Evolutionary conservation across 1,140 invertebrate species (phyloP).

Genomic region (Musca domestica): DNA sequence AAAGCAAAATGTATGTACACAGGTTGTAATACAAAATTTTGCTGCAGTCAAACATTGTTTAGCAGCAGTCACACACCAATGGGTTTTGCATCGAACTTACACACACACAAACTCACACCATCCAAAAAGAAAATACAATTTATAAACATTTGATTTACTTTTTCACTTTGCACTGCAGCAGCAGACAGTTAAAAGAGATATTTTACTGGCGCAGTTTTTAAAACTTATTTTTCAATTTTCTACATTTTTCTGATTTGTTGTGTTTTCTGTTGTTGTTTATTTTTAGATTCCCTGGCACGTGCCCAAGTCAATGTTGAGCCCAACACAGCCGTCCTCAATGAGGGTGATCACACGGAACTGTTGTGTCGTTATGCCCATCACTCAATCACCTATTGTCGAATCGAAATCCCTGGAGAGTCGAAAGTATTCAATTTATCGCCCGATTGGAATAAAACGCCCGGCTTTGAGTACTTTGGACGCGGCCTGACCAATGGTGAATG

Average conservation of each 20-base stretch:
- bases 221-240: constrained; percentile 1
- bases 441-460: constrained; percentile 46
- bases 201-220: background rate
- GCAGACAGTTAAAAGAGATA: too few relatives aligned
- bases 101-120: too few relatives aligned
- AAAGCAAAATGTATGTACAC: too few relatives aligned
- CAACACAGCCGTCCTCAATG: constrained; percentile 44
- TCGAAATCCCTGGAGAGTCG: constrained; percentile 56
- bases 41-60: too few relatives aligned
- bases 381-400: constrained; percentile 55
- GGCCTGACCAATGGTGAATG: constrained; percentile 65
- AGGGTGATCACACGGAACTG: constrained; percentile 55
- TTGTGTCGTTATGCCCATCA: constrained; percentile 53
- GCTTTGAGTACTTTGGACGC: constrained; percentile 57
- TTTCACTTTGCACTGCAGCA: too few relatives aligned
- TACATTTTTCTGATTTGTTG: background rate
- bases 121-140: too few relatives aligned
- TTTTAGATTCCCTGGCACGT: constrained; percentile 45
- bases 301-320: constrained; percentile 49
- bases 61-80: too few relatives aligned
- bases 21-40: too few relatives aligned
- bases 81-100: too few relatives aligned
- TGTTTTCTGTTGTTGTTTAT: background rate
- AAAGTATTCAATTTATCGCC: constrained; percentile 45
- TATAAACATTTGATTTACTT: too few relatives aligned